Conservation (phyloP, 2,888 invertebrate genomes). For the Hyposoter dolosus region DNA sequence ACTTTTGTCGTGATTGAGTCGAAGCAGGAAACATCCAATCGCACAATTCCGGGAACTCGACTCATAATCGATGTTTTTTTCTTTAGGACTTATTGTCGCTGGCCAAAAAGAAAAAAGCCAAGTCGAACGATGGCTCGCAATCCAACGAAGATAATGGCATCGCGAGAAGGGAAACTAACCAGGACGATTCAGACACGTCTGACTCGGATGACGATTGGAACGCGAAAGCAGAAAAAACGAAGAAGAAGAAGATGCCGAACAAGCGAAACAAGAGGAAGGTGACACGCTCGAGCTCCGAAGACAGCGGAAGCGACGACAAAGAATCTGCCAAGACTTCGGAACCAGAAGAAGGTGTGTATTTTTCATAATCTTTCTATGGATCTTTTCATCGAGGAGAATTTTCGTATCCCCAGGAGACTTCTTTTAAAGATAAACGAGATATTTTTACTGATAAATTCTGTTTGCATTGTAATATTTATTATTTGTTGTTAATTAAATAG, state of each 20-base stretch:
- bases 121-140: constrained; percentile 82
- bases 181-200: constrained; percentile 86
- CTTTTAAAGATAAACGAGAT: too few species aligned
- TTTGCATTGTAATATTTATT: too few species aligned
- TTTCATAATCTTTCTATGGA: not conserved
- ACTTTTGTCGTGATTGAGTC: not conserved
- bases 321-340: constrained; percentile 88
- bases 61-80: not conserved
- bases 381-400: too few species aligned
- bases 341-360: constrained; percentile 90
- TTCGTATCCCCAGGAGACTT: too few species aligned
- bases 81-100: constrained; percentile 92
- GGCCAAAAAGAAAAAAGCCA: constrained; percentile 91
- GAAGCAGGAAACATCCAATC: not conserved
- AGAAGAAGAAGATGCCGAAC: constrained; percentile 83
- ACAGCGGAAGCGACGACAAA: constrained; percentile 85
- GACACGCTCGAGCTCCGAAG: constrained; percentile 85
- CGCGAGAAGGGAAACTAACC: constrained; percentile 79
- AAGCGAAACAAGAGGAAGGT: constrained; percentile 84
- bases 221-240: constrained; percentile 82
- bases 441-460: constrained; percentile 20
- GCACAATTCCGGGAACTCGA: not conserved
- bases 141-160: constrained; percentile 79
- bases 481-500: constrained; percentile 81
- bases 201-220: constrained; percentile 86